Evolutionary conservation across 2,888 invertebrate species (phyloP).

Genomic region (Rotaria magnacalcarata): DNA sequence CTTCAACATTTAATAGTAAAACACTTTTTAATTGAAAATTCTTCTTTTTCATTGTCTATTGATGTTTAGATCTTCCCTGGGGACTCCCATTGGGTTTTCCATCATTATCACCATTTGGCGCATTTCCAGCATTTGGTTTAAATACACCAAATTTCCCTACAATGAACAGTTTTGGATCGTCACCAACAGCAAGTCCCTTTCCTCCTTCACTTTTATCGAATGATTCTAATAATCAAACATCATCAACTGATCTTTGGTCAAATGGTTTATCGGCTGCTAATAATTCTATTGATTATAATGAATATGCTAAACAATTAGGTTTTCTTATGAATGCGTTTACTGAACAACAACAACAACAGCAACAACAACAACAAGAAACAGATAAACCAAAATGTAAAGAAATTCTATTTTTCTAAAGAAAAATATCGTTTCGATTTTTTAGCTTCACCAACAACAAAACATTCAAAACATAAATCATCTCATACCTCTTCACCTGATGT

Average conservation of each 20-base stretch:
- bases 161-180: slow-evolving; percentile 28
- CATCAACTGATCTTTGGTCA: slow-evolving; percentile 2
- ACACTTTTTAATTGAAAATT: too few relatives aligned
- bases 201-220: background rate
- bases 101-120: background rate
- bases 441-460: slow-evolving; percentile 23
- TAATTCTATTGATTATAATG: slow-evolving; percentile 12
- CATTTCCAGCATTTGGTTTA: slow-evolving; percentile 26
- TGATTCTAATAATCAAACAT: background rate
- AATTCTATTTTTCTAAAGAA: background rate
- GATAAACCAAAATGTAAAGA: background rate
- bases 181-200: background rate
- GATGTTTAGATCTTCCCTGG: slow-evolving; percentile 18
- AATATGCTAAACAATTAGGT: slow-evolving; percentile 30
- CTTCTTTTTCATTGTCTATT: background rate
- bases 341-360: slow-evolving; percentile 17
- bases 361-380: background rate
- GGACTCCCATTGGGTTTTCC: slow-evolving; percentile 23
- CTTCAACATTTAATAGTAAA: slow-evolving; percentile 8
- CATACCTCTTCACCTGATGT: background rate
- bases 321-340: slow-evolving; percentile 32
- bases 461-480: background rate
- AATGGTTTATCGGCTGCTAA: background rate
- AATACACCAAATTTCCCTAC: background rate
- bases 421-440: background rate